A percentile compares a stretch with the other conserved stretches of the same genome.
These are phyloP conservation scores for Indicator indicator DNA, from an alignment of 2,113 vertebrate species.

Conservation along the genomic window DNA sequence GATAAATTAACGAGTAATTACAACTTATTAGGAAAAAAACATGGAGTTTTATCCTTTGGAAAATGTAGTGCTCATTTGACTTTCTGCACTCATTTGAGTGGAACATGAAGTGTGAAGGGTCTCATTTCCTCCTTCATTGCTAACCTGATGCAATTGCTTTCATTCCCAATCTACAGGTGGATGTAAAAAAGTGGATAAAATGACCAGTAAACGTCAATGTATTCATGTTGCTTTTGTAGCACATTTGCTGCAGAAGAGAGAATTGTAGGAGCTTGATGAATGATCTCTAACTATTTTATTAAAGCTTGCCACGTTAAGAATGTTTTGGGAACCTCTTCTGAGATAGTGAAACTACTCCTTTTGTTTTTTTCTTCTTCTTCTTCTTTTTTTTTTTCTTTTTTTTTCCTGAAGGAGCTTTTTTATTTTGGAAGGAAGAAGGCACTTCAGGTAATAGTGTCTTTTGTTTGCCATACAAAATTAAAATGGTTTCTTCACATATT, in stretches of 20 bases:
- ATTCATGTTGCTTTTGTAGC: neutral
- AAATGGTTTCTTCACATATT: neutral
- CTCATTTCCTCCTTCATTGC: neutral
- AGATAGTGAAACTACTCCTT: neutral
- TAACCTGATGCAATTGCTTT: neutral
- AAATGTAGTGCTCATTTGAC: neutral
- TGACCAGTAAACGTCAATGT: neutral
- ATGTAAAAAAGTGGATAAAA: neutral
- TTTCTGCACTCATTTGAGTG: neutral
- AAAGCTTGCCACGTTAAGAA: neutral
- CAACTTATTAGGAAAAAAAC: neutral
- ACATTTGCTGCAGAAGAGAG: neutral
- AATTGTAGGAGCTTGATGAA: neutral
- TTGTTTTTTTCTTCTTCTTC: neutral
- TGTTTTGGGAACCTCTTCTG: neutral
- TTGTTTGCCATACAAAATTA: neutral
- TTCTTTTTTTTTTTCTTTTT: neutral
- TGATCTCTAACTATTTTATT: neutral
- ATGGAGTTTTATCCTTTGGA: neutral
- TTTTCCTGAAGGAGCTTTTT: neutral
- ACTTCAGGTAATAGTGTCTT: neutral
- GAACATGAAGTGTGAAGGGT: neutral
- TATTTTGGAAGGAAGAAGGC: neutral
- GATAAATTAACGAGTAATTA: conserved; percentile 53
- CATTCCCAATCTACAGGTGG: neutral